phyloP scores from a whole-genome alignment of 2,113 vertebrate species.

The Chionis minor region DNA sequence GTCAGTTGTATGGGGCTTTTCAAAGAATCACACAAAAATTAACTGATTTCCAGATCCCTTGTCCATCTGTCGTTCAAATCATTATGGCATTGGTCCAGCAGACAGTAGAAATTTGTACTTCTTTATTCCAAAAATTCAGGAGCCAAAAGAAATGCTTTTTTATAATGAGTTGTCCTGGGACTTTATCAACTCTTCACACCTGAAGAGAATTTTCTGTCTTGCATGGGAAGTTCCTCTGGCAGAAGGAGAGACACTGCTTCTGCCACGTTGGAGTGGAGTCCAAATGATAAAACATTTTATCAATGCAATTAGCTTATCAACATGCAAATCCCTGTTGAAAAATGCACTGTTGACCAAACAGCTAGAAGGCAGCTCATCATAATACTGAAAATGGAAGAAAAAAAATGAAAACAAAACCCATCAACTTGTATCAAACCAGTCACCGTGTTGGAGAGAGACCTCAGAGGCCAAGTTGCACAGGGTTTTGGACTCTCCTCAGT shows the following conservation, averaged over 20 bases:
- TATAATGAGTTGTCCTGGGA: neutral
- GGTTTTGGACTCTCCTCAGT: neutral
- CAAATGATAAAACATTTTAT: neutral
- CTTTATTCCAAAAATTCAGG: conserved; percentile 2
- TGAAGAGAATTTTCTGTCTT: neutral
- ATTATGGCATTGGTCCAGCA: neutral
- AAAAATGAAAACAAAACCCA: neutral
- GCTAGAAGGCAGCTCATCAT: neutral
- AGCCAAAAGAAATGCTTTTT: neutral
- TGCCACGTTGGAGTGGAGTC: neutral
- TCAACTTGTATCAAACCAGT: neutral
- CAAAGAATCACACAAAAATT: neutral
- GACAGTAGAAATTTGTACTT: neutral
- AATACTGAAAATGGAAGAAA: neutral
- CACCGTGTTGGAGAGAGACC: neutral
- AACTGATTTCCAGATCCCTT: neutral
- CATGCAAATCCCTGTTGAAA: neutral
- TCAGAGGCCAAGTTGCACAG: neutral
- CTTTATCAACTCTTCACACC: neutral
- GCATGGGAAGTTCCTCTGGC: neutral
- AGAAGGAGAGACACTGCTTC: neutral
- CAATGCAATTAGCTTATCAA: neutral
- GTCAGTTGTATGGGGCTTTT: neutral
- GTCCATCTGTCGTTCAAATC: neutral
- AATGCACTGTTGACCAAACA: neutral